A percentile compares a stretch with the other conserved stretches of the same genome.
Evolutionary conservation across 2,797 vertebrate species (phyloP).

Genomic region (Xiphorhynchus erythropygius): DNA sequence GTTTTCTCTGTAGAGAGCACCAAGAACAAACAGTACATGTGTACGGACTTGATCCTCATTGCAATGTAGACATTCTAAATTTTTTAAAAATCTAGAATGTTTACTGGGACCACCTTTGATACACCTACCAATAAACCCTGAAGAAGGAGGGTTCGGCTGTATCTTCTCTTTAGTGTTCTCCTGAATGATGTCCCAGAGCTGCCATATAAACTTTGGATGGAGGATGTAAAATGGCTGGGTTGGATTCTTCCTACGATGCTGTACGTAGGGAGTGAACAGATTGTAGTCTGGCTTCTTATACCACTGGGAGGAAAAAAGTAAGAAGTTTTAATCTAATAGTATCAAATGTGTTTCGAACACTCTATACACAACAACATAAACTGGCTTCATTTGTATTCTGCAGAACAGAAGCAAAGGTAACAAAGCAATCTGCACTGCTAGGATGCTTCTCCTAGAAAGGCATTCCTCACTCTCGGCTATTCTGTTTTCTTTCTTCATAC

Average conservation of each 20-base stretch:
- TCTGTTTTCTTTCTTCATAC: neutral
- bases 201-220: conserved; percentile 95
- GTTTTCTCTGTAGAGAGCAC: neutral
- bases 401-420: neutral
- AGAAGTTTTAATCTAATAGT: neutral
- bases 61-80: neutral
- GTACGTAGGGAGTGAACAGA: conserved; percentile 91
- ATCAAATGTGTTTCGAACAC: neutral
- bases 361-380: neutral
- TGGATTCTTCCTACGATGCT: conserved; percentile 87
- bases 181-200: conserved; percentile 97
- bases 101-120: neutral
- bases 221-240: conserved; percentile 94
- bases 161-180: conserved; percentile 94
- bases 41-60: neutral
- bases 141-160: conserved; percentile 97
- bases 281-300: conserved; percentile 95
- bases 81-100: neutral
- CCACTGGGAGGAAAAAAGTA: conserved; percentile 81
- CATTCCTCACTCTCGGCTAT: neutral
- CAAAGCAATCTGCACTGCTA: neutral
- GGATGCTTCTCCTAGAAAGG: neutral
- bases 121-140: conserved; percentile 93
- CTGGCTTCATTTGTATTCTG: neutral
- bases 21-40: neutral